phyloP scores from a whole-genome alignment of 2,113 vertebrate genomes.

The Nansenia antarctica region DNA sequence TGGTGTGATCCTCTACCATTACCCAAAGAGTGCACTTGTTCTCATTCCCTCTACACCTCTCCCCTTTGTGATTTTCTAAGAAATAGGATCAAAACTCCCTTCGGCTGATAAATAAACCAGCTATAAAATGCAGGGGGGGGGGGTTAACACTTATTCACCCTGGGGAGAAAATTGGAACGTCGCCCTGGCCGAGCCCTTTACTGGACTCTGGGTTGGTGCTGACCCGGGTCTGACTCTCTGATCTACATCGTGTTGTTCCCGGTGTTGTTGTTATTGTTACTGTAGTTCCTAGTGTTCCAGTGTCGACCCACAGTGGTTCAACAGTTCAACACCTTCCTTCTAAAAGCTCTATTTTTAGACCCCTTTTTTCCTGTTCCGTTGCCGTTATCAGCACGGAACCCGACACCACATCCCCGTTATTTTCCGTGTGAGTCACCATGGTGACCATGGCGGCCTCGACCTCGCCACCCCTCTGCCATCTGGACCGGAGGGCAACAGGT shows the following conservation, averaged over 20 bases:
- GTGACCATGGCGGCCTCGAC: not conserved
- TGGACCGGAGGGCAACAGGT: not conserved
- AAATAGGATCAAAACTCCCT: too few relatives aligned
- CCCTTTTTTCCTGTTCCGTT: conserved; percentile 10
- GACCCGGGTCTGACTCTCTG: not conserved
- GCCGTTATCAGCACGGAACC: conserved; percentile 12
- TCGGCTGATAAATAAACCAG: too few relatives aligned
- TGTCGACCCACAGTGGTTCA: not conserved
- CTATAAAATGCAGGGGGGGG: too few relatives aligned
- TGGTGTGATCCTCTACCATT: not conserved
- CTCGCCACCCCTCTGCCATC: not conserved
- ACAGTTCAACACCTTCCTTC: conserved; percentile 7
- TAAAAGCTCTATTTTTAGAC: conserved; percentile 36
- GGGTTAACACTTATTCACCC: too few relatives aligned
- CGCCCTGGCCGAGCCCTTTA: not conserved
- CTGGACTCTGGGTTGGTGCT: too few relatives aligned
- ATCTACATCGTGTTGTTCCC: not conserved
- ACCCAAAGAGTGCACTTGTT: too few relatives aligned
- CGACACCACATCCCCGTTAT: not conserved
- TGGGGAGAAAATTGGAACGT: too few relatives aligned
- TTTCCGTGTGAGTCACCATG: conserved; percentile 19
- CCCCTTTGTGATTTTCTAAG: not conserved
- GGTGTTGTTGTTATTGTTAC: not conserved
- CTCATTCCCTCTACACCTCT: too few relatives aligned
- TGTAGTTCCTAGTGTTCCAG: conserved; percentile 1